Evolutionary conservation across 2,113 vertebrate species (phyloP).

Genomic region (Mellivora capensis): DNA sequence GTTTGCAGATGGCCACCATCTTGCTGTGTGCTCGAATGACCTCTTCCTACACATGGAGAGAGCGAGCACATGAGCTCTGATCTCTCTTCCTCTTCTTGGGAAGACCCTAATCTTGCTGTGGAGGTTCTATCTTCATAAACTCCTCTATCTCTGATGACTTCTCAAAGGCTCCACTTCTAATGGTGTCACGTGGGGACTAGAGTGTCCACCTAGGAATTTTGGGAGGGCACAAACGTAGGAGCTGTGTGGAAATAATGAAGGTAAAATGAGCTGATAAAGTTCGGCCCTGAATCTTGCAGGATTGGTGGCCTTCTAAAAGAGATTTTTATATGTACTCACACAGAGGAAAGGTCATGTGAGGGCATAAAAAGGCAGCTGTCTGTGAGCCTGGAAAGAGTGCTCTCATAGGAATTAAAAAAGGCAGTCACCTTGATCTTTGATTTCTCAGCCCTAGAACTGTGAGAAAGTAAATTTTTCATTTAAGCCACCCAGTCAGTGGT

Average conservation of each 20-base stretch:
- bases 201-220: background rate
- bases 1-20: background rate
- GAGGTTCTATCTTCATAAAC: background rate
- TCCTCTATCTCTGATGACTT: background rate
- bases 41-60: background rate
- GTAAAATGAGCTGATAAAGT: background rate
- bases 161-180: background rate
- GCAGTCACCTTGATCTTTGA: background rate
- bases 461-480: background rate
- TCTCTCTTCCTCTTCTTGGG: background rate
- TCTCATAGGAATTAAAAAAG: background rate
- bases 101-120: background rate
- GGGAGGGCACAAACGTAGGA: background rate
- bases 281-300: rapidly evolving
- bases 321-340: too few relatives aligned
- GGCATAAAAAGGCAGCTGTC: background rate
- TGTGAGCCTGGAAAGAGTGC: background rate
- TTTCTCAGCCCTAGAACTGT: background rate
- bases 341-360: background rate
- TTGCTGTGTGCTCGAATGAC: background rate
- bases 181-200: background rate
- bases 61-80: background rate
- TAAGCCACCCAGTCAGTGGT: background rate
- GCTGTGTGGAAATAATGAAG: background rate
- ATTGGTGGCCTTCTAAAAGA: background rate